Evolutionary conservation across 2,113 vertebrate genomes (phyloP), one percentile per base, ranked within the genome.

Genomic region (Camelus bactrianus): DNA sequence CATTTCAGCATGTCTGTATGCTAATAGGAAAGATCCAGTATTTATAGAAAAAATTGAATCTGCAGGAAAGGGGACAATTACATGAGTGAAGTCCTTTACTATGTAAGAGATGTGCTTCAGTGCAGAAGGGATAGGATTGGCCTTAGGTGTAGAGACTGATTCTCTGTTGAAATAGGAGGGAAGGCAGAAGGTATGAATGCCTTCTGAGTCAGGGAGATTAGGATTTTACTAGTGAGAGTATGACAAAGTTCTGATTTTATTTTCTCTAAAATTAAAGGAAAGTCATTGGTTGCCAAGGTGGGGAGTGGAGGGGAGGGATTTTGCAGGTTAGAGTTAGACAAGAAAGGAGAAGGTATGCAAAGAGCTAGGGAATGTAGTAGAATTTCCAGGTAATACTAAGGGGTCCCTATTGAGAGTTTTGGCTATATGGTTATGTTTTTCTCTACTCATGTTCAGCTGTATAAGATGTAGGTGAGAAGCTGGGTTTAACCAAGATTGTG

Each of bases 201-300:
- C 52, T 56, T 79, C 5, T 70, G 20, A 83, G 5, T 42, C 70
- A 84, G 56, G 48, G 62, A 77, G 48, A 73, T 67, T 80, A 72
- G 54, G 12, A 79, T 64, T 79, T 96, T n/a, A 91, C 8, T 58
- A 75, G 62, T 79, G 56, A 88, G 15, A 38, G 11, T 46, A 3
- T 65, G 56, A 81, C 28, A 8, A 94, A 62, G 12, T 73, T 88
- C 62, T 91, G 26, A 62, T 79, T 89, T 72, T 65, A 91, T 28
- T 89, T 82, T 8, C 9, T 77, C 56, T 60, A 64, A 83, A 65
- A 91, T 93, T 58, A 77, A 87, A 70, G 52, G 19, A 60, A 92
- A 92, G 26, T 88, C 62, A 83, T 58, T 17, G 76, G 5, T 52
- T 85, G 7, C 22, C 16, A 14, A 15, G 52, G 52, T 11, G 52